Evolutionary conservation across 2,797 vertebrate species (phyloP), one percentile per base, ranked within the genome.

Genomic region (Gallinago nigripennis): DNA sequence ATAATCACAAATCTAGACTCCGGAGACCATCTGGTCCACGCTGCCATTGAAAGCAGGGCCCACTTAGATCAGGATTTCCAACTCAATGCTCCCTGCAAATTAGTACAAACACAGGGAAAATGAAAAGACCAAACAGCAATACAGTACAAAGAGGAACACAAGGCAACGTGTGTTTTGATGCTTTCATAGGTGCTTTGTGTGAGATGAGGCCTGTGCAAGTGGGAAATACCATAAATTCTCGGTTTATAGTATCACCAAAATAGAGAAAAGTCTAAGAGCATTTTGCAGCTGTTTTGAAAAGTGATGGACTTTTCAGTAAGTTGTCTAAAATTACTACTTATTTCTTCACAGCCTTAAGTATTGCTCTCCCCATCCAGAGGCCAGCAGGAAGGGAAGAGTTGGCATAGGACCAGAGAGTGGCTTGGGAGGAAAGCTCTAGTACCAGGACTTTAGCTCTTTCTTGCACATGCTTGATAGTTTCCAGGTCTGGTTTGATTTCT

Each of bases 211-310:
- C 35, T 30, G 7, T 33, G 37, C 48, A 63, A 86, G 19, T 81
- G 48, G 41, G 73, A 92, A 93, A 95, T 60, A 71, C 41, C 51
- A 60, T 48, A 82, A 82, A 80, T 84, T 77, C 76, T 83, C 76
- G 43, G 50, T 46, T 50, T 70, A 13, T 43, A 90, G 83, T 73
- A 63, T 88, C 60, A 86, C 5, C 30, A 37, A 80, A 95, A 73
- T 14, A 77, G 61, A 19, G 63, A 56, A 92, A 79, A 82, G 20
- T 46, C 54, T 45, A 84, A 68, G 58, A 72, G 33, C 37, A 56
- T 82, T 88, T 80, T 88, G 56, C 66, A 91, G 80, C 58, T 91
- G 58, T 51, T 87, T 86, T 81, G 70, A 83, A 90, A 94, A 92
- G 90, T 9, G 12, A 72, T 30, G 60, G 77, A 60, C 41, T 91